Conservation (phyloP, 1,140 invertebrate species). For the Belonocnema kinseyi region DNA sequence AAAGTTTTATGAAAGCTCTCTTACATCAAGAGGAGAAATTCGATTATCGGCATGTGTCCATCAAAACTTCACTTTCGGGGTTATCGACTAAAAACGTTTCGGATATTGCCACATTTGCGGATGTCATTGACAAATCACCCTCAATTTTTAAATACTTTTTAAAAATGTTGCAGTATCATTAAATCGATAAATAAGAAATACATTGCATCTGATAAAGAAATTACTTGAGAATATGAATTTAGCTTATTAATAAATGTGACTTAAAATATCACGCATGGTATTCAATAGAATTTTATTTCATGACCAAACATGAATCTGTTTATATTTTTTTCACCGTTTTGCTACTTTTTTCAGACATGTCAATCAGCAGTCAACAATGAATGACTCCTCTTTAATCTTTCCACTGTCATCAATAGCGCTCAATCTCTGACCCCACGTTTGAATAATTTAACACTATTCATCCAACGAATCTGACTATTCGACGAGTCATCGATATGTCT, state of each 20-base stretch:
- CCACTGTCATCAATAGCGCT: neutral
- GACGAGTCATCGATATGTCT: neutral
- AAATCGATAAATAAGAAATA: too few relatives aligned
- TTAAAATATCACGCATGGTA: too few relatives aligned
- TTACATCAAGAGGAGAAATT: neutral
- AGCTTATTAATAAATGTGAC: too few relatives aligned
- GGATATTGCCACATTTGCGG: constrained; percentile 31
- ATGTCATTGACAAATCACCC: constrained; percentile 7
- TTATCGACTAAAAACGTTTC: constrained; percentile 20
- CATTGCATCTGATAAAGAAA: too few relatives aligned
- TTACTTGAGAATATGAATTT: too few relatives aligned
- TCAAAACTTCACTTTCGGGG: neutral
- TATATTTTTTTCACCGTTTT: neutral
- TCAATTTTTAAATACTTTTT: too few relatives aligned
- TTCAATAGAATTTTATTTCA: neutral
- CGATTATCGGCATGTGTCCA: neutral
- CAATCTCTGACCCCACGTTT: neutral
- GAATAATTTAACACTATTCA: constrained; percentile 21
- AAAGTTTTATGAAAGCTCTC: neutral
- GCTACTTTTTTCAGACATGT: constrained; percentile 4
- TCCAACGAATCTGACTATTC: neutral
- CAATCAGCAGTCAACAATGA: constrained; percentile 8
- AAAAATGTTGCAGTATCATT: too few relatives aligned
- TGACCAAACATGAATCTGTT: neutral
- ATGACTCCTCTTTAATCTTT: neutral